Conservation (phyloP, 2,797 vertebrate species). For the Menidia menidia region DNA sequence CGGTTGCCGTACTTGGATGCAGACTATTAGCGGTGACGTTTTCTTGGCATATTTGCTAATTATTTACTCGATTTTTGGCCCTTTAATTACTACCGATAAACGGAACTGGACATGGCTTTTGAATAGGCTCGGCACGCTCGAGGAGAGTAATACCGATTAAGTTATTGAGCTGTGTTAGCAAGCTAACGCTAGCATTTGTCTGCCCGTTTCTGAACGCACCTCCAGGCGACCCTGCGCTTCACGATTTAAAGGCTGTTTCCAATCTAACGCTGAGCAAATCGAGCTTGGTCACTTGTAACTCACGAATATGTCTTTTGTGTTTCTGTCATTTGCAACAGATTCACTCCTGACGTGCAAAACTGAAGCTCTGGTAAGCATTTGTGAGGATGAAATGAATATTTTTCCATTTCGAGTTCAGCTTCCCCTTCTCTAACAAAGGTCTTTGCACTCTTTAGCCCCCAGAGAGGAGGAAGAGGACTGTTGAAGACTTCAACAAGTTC, state of each 20-base stretch:
- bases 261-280: neutral
- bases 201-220: constrained; percentile 30
- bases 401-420: neutral
- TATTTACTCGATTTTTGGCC: neutral
- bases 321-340: constrained; percentile 68
- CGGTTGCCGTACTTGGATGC: constrained; percentile 38
- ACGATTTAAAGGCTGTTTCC: neutral
- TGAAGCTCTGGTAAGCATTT: constrained; percentile 83
- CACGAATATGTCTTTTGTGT: neutral
- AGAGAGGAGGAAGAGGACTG: constrained; percentile 91
- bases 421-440: constrained; percentile 14
- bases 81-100: neutral
- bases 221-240: constrained; percentile 2
- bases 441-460: constrained; percentile 82
- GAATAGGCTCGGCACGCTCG: neutral
- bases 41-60: neutral
- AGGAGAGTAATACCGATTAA: constrained; percentile 8
- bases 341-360: constrained; percentile 87
- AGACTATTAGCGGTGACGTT: neutral
- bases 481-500: constrained; percentile 96
- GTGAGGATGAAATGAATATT: neutral
- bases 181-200: constrained; percentile 44
- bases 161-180: constrained; percentile 36
- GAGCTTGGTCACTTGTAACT: neutral
- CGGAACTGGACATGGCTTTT: neutral